Conservation (phyloP, 2,888 invertebrate species). For the Aspidiotus destructor region DNA sequence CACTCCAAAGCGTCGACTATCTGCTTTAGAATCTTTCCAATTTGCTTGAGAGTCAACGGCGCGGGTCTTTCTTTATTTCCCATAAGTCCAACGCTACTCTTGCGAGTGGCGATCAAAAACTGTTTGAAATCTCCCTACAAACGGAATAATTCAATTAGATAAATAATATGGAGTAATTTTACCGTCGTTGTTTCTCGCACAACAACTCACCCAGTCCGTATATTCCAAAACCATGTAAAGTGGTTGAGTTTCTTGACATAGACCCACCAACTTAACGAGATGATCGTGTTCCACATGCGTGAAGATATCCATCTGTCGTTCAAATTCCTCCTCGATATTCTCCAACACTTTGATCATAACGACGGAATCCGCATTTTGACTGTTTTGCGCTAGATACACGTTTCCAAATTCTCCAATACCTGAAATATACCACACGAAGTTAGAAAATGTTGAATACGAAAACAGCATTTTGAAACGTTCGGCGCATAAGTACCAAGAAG, state of each 20-base stretch:
- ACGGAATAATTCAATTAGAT: slow-evolving; percentile 30
- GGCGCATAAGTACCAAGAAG: slow-evolving; percentile 43
- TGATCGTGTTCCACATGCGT: slow-evolving; percentile 72
- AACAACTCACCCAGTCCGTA: slow-evolving; percentile 74
- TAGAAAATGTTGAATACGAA: background rate
- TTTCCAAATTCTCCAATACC: slow-evolving; percentile 90
- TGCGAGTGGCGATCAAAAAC: slow-evolving; percentile 62
- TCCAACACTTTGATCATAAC: slow-evolving; percentile 69
- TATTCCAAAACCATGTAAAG: slow-evolving; percentile 82
- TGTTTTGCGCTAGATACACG: slow-evolving; percentile 64
- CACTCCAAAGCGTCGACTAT: slow-evolving; percentile 74
- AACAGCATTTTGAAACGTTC: background rate
- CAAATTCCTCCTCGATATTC: slow-evolving; percentile 74
- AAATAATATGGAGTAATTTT: background rate
- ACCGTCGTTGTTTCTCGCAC: background rate
- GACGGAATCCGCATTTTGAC: slow-evolving; percentile 40
- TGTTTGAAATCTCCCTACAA: slow-evolving; percentile 82
- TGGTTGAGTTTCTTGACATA: slow-evolving; percentile 75
- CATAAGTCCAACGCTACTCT: slow-evolving; percentile 36
- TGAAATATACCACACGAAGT: slow-evolving; percentile 38
- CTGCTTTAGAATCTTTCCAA: slow-evolving; percentile 59
- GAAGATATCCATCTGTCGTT: slow-evolving; percentile 78
- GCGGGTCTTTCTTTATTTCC: slow-evolving; percentile 38
- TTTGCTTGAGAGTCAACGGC: slow-evolving; percentile 48
- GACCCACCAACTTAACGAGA: slow-evolving; percentile 65